phyloP scores from a whole-genome alignment of 2,888 invertebrate genomes.

The Agapetus fuscipes region DNA sequence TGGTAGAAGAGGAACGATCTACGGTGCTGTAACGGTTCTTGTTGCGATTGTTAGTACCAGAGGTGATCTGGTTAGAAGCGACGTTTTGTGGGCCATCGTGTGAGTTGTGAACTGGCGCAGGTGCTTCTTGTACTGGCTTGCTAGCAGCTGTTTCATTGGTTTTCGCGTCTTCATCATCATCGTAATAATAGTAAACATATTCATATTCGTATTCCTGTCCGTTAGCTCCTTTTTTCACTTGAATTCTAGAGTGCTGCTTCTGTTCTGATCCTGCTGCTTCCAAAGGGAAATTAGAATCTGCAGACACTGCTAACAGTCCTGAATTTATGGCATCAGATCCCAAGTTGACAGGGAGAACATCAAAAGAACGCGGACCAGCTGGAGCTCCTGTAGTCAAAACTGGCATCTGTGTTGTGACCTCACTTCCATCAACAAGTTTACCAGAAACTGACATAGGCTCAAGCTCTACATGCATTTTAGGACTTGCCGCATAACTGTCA shows the following conservation, averaged over 20 bases:
- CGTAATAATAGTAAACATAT: slow-evolving; percentile 84
- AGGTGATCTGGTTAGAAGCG: slow-evolving; percentile 34
- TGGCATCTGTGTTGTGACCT: slow-evolving; percentile 46
- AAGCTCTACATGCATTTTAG: slow-evolving; percentile 36
- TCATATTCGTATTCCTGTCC: slow-evolving; percentile 89
- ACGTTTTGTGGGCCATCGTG: slow-evolving; percentile 52
- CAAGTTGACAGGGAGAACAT: slow-evolving; percentile 42
- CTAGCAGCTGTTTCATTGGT: slow-evolving; percentile 29
- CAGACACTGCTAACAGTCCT: slow-evolving; percentile 35
- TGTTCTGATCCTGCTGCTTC: slow-evolving; percentile 59
- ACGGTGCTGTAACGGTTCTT: slow-evolving; percentile 48
- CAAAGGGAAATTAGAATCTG: slow-evolving; percentile 43
- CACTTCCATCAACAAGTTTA: slow-evolving; percentile 33
- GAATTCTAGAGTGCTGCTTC: slow-evolving; percentile 60
- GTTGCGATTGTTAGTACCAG: slow-evolving; percentile 28
- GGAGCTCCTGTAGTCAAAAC: slow-evolving; percentile 44
- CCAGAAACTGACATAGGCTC: slow-evolving; percentile 43
- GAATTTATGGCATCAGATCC: slow-evolving; percentile 42
- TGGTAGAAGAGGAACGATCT: slow-evolving; percentile 37
- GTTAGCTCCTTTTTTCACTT: slow-evolving; percentile 81
- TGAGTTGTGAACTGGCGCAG: slow-evolving; percentile 37
- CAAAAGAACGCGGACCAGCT: slow-evolving; percentile 31
- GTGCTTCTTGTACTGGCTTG: slow-evolving; percentile 21
- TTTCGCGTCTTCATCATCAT: slow-evolving; percentile 63
- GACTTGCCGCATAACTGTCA: slow-evolving; percentile 39